Percentiles rank a stretch among this genome's conserved stretches.
Conservation (phyloP, 2,113 vertebrate species). For the Ictalurus punctatus region DNA sequence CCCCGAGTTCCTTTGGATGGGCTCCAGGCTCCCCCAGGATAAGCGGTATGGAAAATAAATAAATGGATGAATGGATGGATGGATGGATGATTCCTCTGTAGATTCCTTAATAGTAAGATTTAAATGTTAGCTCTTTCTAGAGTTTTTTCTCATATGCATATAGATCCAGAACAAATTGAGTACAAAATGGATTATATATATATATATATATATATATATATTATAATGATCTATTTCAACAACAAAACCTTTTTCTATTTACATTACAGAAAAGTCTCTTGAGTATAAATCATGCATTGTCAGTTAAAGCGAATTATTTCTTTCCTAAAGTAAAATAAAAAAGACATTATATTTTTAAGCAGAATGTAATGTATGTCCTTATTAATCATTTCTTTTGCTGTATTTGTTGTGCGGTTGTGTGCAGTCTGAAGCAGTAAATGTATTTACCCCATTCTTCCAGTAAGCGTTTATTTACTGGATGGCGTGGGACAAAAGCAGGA, state of each 20-base stretch:
- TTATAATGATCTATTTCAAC: not conserved
- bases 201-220: too few species aligned
- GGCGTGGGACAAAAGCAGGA: not conserved
- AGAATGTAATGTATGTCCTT: not conserved
- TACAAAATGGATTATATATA: too few species aligned
- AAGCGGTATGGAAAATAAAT: not conserved
- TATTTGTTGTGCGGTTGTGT: not conserved
- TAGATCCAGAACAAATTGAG: too few species aligned
- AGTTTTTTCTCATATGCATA: too few species aligned
- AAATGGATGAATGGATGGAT: not conserved
- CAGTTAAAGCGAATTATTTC: not conserved
- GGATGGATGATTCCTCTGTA: not conserved
- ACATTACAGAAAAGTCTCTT: not conserved
- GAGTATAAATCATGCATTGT: not conserved
- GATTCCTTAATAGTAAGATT: not conserved
- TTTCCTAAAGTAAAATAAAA: not conserved
- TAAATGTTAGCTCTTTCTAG: too few species aligned
- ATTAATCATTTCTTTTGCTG: not conserved
- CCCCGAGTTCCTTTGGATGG: too few species aligned
- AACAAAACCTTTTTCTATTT: not conserved
- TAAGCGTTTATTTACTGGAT: conserved; percentile 11
- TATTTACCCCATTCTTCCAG: conserved; percentile 6
- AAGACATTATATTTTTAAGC: not conserved
- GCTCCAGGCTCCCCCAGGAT: too few species aligned
- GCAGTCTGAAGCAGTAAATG: not conserved